Evolutionary conservation across 2,797 vertebrate genomes (phyloP).

Genomic region (Nasua narica): DNA sequence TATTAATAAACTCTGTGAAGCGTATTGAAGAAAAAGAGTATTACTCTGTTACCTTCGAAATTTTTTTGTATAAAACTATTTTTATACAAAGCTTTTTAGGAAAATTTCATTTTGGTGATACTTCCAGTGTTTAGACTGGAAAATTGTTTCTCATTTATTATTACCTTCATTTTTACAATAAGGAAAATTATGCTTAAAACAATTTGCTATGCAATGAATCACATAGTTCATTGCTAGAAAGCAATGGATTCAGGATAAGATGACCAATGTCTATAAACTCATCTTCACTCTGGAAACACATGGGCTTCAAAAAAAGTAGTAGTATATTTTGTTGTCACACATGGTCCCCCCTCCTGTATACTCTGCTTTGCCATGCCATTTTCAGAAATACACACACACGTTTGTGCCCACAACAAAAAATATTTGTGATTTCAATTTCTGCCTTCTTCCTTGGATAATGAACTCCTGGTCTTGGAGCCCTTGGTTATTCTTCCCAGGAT

Average conservation of each 20-base stretch:
- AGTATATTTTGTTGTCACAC: background rate
- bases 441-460: background rate
- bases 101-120: background rate
- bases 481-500: background rate
- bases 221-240: background rate
- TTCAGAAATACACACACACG: background rate
- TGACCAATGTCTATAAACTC: background rate
- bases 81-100: background rate
- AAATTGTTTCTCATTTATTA: background rate
- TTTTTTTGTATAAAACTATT: background rate
- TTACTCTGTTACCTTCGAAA: background rate
- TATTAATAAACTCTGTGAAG: slow-evolving; percentile 39
- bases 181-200: background rate
- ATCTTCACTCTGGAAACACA: background rate
- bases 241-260: accelerated
- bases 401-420: background rate
- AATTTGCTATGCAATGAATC: background rate
- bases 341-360: background rate
- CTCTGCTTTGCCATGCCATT: background rate
- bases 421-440: accelerated
- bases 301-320: background rate
- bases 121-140: background rate
- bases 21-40: background rate
- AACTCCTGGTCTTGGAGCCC: no score
- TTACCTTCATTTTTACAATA: no score